These are phyloP conservation scores for Phylloscopus trochilus DNA, from an alignment of 2,113 vertebrate genomes.

Conservation along the genomic window DNA sequence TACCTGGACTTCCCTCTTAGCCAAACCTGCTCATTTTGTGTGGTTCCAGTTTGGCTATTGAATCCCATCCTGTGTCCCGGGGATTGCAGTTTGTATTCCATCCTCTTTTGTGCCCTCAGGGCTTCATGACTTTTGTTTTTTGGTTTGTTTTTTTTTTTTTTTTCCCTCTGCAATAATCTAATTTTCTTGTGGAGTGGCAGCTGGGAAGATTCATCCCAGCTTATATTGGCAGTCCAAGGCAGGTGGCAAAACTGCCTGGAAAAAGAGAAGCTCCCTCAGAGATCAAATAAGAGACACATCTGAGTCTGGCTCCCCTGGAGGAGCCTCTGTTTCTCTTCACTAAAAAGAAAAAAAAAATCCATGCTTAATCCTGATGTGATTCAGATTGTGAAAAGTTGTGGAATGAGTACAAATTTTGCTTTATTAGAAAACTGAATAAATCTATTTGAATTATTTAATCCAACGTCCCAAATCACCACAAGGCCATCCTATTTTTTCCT, in stretches of 20 bases:
- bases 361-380: neutral
- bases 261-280: neutral
- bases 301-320: neutral
- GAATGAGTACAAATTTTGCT: neutral
- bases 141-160: neutral
- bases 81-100: neutral
- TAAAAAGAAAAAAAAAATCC: neutral
- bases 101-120: neutral
- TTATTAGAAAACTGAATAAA: neutral
- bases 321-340: neutral
- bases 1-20: neutral
- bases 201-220: neutral
- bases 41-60: accelerated
- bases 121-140: neutral
- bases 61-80: neutral
- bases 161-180: neutral
- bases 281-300: neutral
- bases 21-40: neutral
- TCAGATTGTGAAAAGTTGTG: neutral
- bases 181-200: neutral
- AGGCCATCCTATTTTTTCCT: neutral
- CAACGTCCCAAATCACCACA: neutral
- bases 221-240: neutral
- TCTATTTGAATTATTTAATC: neutral
- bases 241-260: neutral